Base-by-base conservation (phyloP, 2,113 vertebrate species). In the Tinamus guttatus region DNA sequence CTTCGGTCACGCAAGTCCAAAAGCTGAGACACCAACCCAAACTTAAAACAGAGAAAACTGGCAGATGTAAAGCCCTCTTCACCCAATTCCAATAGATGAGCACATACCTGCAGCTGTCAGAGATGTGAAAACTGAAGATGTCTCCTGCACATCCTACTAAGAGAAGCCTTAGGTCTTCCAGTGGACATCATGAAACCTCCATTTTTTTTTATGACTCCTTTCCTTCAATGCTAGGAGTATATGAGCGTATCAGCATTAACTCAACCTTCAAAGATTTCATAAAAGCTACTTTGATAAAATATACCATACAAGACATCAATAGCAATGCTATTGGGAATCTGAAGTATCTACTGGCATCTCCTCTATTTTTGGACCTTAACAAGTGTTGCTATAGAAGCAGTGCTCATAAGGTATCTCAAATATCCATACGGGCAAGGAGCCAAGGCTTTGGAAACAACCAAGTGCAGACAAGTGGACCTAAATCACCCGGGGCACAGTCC, bases 401-500 rank as follows among this genome's bases (percentile, higher is more conserved):
- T 9, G 32, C 0, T 38, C 40, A 70, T 32, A n/a, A 75, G 38
- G 47, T 18, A 62, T 43, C 49, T 59, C 67, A 65, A 62, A 89
- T 4, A 41, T 15, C 34, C 1, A 13, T 0, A 59, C 21, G 32
- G 89, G 28, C 14, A 89, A 82, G 75, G 74, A 10, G 30, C 41
- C 7, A 78, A 71, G 47, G 28, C 30, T 54, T 38, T 54, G 40
- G 59, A 45, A 93, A 67, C 71, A 85, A 90, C 11, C 52, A 47
- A 60, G 77, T 2, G 4, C 27, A 17, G 19, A 94, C 3, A 2
- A 86, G 13, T 1, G 5, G 20, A 78, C 30, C 15, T 36, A 36
- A 92, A 84, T 14, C 21, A 19, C 60, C 25, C 1, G 1, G 49
- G 11, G 9, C 0, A 0, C 16, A 62, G 40, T n/a, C 76, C 52